Evolutionary conservation across 2,888 invertebrate genomes (phyloP), one percentile per base, ranked within the genome.

Genomic region (Synanthedon myopaeformis): DNA sequence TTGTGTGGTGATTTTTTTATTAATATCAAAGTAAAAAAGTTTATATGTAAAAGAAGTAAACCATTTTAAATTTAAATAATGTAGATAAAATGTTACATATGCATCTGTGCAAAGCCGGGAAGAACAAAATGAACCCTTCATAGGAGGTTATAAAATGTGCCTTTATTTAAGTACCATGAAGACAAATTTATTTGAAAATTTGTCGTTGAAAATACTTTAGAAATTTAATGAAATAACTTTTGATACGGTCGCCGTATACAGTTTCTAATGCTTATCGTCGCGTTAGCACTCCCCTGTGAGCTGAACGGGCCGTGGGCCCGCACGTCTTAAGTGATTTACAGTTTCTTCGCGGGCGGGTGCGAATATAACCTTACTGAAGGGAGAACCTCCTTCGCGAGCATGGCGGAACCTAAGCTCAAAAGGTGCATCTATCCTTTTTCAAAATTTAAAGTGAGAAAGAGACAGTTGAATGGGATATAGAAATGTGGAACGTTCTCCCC

Each of bases 271-370:
- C 51, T 41, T 51, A 51, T 51, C 51, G 51, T 51, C 51, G n/a
- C 51, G 51, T 51, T 51, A 59, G 67, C 69, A 65, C 70, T 76
- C 76, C 76, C 74, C 64, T 54, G 72, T 69, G 75, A 74, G 76
- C 72, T 76, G 77, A 82, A 82, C 61, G 65, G 67, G 64, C 67
- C 74, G 68, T 70, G 65, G 65, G 68, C 67, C 69, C 70, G 74
- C 73, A 69, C 72, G 72, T 72, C 78, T 74, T 81, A 83, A 83
- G 83, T 86, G 85, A 84, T 86, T 84, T 84, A 85, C 76, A 70
- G 75, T 71, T 81, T 72, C 77, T 66, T 65, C 72, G 81, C 72
- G 77, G 76, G 35, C 35, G 35, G 35, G 35, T 35, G 35, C 35
- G 35, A 45, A 45, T 45, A 45, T 13, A 57, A 59, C 56, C 55